Evolutionary conservation across 2,113 vertebrate genomes (phyloP), one percentile per base, ranked within the genome.

Genomic region (Tachysurus fulvidraco): DNA sequence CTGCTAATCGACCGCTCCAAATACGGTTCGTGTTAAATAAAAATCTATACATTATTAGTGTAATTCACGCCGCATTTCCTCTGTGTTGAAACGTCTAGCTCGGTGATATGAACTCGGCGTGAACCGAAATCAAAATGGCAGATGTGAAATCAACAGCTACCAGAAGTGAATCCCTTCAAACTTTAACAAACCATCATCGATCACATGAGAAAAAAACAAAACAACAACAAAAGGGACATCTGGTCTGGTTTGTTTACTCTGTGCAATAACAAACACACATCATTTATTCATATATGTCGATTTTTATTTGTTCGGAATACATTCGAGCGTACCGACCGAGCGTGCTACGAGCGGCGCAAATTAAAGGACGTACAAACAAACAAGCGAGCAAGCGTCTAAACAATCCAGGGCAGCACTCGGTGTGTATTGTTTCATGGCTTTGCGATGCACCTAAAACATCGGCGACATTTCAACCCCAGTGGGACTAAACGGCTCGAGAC

Each of bases 361-460:
- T 55, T 23, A 44, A 60, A 81, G 78, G 11, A 11, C 10, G 5
- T 11, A 80, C 52, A 79, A 80, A 57, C 17, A 59, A 80, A 36
- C 54, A 57, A 1, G 28, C 5, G 36, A 60, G 30, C 55, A 36
- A 60, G 19, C 55, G 36, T 17, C 13, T 73, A 23, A 41, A 71
- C n/a, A 59, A 81, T 60, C 30, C 19, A 0, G 8, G 28, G 71
- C n/a, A 46, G 13, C 62, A 21, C 57, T n/a, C 6, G 57, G 12
- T 60, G 52, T 44, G 67, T n/a, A 50, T 60, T 13, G 73, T 36
- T 5, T 41, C 44, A 10, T 14, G 84, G 44, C n/a, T 77, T 62
- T 54, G 83, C 41, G 76, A 85, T 10, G 28, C 80, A 87, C 90
- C 88, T 83, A 80, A 84, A 60, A 87, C 84, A 89, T 74, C 82